Base-by-base conservation (phyloP, 2,797 vertebrate genomes). In the Anas bernieri region DNA sequence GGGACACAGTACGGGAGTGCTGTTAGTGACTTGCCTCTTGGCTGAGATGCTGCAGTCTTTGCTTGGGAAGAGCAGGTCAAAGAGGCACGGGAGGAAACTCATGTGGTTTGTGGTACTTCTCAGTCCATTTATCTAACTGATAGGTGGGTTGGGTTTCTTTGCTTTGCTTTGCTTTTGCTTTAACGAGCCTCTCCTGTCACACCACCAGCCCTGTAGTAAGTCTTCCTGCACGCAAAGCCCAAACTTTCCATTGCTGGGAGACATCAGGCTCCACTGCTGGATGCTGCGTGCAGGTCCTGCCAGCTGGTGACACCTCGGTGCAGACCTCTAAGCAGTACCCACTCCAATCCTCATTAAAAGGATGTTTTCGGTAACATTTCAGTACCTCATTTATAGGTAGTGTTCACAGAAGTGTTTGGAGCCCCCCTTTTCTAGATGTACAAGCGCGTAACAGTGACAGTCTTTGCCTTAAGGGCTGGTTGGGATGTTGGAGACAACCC, bases 191-290 rank as follows among this genome's bases (percentile, higher is more conserved):
- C 72, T 54, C 87, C 76, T 67, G 22, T 50, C 80, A 83, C 6
- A 1, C 46, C 68, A 43, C 73, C 70, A 79, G 63, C 37, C 79
- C 67, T 69, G 59, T 72, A 86, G 46, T 4, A 70, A 75, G 14
- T 39, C 48, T 82, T 79, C 50, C 67, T 86, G 26, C n/a, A 73
- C 41, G 3, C 1, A 61, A 88, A 69, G 26, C 58, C 67, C 54
- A 86, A 69, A 73, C 67, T 95, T 84, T 84, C 93, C 55, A 62
- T 9, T 69, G 39, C 67, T 58, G 8, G 22, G 58, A 75, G 69
- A 73, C 52, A 52, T 22, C 26, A 83, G 80, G 16, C 35, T 41
- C 5, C 70, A 39, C 7, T 30, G 82, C 39, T 69, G 63, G 79
- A 82, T 2, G n/a, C n/a, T 35, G 9, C 0, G 0, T 17, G 46